A percentile compares a stretch with the other conserved stretches of the same genome.
These are phyloP conservation scores for Apamea anceps DNA, from an alignment of 2,888 invertebrate species.

Conservation along the genomic window DNA sequence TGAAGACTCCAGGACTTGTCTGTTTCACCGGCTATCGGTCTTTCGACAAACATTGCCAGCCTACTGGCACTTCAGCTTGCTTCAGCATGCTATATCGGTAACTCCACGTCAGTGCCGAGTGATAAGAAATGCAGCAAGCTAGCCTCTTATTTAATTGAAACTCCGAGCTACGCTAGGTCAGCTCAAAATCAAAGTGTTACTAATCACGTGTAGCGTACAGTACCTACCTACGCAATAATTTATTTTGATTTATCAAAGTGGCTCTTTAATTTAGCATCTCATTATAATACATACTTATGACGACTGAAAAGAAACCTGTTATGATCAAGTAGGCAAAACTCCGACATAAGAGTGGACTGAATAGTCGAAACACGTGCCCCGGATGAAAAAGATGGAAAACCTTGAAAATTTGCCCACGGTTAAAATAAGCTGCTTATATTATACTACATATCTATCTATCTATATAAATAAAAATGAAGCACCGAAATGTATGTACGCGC, in stretches of 20 bases:
- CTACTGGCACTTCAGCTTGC: too few relatives aligned
- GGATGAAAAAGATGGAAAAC: not conserved
- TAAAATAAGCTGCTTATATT: not conserved
- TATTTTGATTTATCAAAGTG: not conserved
- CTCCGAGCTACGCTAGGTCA: too few relatives aligned
- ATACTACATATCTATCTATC: too few relatives aligned
- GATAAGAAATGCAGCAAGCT: too few relatives aligned
- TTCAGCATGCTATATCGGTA: too few relatives aligned
- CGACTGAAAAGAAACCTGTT: not conserved
- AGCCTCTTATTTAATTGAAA: too few relatives aligned
- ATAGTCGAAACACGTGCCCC: not conserved
- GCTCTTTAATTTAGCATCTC: not conserved
- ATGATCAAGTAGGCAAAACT: not conserved
- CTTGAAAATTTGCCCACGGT: not conserved
- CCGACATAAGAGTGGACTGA: not conserved
- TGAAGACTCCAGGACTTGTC: too few relatives aligned
- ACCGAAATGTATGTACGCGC: too few relatives aligned
- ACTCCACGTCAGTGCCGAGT: too few relatives aligned
- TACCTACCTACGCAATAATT: not conserved
- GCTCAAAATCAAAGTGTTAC: not conserved
- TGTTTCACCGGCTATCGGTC: too few relatives aligned
- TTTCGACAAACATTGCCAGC: too few relatives aligned
- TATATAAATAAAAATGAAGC: too few relatives aligned
- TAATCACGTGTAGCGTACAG: not conserved
- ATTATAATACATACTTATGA: not conserved